phyloP scores from a whole-genome alignment of 2,888 invertebrate genomes.

The Prenolepis imparis region DNA sequence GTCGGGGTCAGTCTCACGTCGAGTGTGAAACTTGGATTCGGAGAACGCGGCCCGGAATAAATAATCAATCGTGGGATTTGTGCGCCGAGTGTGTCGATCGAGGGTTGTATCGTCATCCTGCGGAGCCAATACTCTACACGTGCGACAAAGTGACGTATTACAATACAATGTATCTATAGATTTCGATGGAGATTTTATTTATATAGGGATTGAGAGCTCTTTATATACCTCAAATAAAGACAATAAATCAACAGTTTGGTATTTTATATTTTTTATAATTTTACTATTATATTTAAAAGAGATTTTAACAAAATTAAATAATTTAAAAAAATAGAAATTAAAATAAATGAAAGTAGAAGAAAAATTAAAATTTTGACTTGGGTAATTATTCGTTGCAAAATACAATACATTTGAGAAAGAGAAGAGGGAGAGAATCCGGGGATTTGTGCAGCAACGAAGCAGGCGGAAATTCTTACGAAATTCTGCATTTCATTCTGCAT shows the following conservation, averaged over 20 bases:
- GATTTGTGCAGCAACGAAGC: neutral
- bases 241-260: too few species aligned
- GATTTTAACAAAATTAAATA: too few species aligned
- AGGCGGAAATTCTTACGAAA: neutral
- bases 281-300: too few species aligned
- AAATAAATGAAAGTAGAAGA: neutral
- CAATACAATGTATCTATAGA: neutral
- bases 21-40: slow-evolving; percentile 84
- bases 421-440: neutral
- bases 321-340: too few species aligned
- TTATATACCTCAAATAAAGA: too few species aligned
- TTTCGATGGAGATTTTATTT: too few species aligned
- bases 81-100: slow-evolving; percentile 37
- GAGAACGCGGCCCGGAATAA: slow-evolving; percentile 69
- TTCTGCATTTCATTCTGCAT: slow-evolving; percentile 1
- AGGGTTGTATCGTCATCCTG: slow-evolving; percentile 34
- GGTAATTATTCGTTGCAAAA: neutral
- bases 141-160: neutral
- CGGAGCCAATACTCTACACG: neutral
- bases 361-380: neutral
- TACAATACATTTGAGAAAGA: neutral
- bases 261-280: too few species aligned
- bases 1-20: slow-evolving; percentile 82
- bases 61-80: slow-evolving; percentile 81
- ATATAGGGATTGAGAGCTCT: neutral